Base-by-base conservation (phyloP, 2,113 vertebrate genomes). In the Cynopterus brachyotis region DNA sequence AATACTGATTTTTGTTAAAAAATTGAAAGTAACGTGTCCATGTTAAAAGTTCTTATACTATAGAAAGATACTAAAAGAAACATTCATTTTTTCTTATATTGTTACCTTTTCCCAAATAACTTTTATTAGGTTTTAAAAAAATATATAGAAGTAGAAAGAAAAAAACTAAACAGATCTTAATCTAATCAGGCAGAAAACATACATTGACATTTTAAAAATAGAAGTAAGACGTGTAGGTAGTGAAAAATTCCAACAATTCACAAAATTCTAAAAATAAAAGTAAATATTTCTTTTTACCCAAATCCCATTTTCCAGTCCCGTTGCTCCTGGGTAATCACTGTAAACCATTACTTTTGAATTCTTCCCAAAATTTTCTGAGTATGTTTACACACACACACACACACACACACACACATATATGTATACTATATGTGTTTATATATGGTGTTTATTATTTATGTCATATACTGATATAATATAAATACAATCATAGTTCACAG, bases 201-300 rank as follows among this genome's bases (percentile, higher is more conserved):
- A 3, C 40, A 30, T 59, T 69, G 80, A 57, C 5, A 82, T 37
- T 96, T 84, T 15, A 42, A 76, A 95, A 93, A 66, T 93, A 85
- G 28, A 89, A 59, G 26, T 69, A 79, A 66, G 50, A 17, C 16
- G 17, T 53, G 24, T 82, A 32, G 24, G 15, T 79, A 67, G 37
- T 64, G 50, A 85, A 78, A 94, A 90, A 35, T 69, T 94, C 40
- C 60, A 60, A 78, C 17, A 82, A 35, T 79, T 67, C 35, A 89
- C 40, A 87, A 94, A 94, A 55, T 89, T 82, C 22, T 73, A 96
- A 79, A 72, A 84, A 45, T 37, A 9, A 93, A 85, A 57, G 0
- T 42, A 67, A 86, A 80, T 2, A 15, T 80, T 75, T 80, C 4
- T 19, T 83, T 83, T 92, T 66, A 7, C 16, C 4, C 15, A 67